phyloP scores from a whole-genome alignment of 2,888 invertebrate species.

The Crematogaster levior region DNA sequence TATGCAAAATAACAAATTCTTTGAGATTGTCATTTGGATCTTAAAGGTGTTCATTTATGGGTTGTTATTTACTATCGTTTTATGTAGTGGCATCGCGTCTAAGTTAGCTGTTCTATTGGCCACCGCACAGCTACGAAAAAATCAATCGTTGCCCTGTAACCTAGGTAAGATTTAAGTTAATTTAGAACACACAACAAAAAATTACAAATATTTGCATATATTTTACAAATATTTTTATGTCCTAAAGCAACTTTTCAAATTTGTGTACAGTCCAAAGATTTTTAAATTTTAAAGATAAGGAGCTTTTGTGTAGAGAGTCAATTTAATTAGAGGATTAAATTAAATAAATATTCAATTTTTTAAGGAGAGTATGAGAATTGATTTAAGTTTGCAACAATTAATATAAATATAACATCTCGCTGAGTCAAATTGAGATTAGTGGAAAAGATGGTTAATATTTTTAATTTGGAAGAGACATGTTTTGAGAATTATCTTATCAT shows the following conservation, averaged over 20 bases:
- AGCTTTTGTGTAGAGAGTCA: background rate
- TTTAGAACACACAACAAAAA: background rate
- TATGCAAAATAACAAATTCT: conserved; percentile 88
- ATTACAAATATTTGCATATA: background rate
- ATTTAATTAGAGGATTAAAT: background rate
- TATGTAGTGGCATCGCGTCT: conserved; percentile 90
- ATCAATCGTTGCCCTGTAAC: conserved; percentile 85
- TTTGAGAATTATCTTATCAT: conserved; percentile 10
- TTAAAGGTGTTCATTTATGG: conserved; percentile 90
- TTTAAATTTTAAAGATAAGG: background rate
- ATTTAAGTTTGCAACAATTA: no score
- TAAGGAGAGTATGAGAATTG: background rate
- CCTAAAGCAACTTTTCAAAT: background rate
- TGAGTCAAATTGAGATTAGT: background rate
- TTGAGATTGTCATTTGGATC: conserved; percentile 88
- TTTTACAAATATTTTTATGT: background rate
- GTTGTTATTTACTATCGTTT: conserved; percentile 89
- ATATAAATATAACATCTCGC: no score
- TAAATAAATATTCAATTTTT: background rate
- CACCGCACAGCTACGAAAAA: conserved; percentile 89
- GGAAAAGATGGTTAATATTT: background rate
- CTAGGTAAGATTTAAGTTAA: conserved; percentile 82
- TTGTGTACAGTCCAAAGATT: background rate
- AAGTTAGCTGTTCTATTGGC: conserved; percentile 92
- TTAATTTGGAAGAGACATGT: background rate